Conservation (phyloP, 2,888 invertebrate genomes). For the Eutolmus rufibarbis region DNA sequence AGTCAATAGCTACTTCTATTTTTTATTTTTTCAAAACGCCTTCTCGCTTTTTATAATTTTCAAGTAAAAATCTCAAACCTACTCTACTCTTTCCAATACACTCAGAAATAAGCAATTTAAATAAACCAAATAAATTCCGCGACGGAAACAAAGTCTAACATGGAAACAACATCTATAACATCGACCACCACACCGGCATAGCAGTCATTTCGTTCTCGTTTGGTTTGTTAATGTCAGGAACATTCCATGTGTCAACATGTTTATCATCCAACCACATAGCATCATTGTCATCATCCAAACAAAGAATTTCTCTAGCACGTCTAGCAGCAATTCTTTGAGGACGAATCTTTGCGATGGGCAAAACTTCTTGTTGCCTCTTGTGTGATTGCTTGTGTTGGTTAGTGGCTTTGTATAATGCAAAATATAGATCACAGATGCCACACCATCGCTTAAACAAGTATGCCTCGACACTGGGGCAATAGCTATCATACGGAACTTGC, state of each 20-base stretch:
- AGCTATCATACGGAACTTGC: too few relatives aligned
- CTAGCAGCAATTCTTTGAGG: constrained; percentile 35
- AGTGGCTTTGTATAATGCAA: too few relatives aligned
- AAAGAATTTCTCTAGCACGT: constrained; percentile 19
- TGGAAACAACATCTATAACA: too few relatives aligned
- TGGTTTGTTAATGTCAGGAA: not conserved
- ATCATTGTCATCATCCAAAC: not conserved
- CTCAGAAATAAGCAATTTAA: too few relatives aligned
- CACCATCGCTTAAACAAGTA: not conserved
- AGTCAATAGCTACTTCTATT: too few relatives aligned
- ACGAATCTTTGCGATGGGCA: constrained; percentile 24
- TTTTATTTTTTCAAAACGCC: too few relatives aligned
- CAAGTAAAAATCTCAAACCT: too few relatives aligned
- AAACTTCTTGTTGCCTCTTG: not conserved
- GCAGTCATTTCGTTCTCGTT: not conserved
- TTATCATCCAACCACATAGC: not conserved
- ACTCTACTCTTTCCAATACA: too few relatives aligned
- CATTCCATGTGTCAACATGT: not conserved
- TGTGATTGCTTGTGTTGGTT: not conserved
- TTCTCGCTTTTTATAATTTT: too few relatives aligned
- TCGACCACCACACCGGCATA: too few relatives aligned
- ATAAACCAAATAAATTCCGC: too few relatives aligned
- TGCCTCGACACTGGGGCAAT: not conserved
- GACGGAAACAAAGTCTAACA: too few relatives aligned
- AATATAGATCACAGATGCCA: not conserved